Evolutionary conservation across 2,113 vertebrate species (phyloP).

Genomic region (Mobula hypostoma): DNA sequence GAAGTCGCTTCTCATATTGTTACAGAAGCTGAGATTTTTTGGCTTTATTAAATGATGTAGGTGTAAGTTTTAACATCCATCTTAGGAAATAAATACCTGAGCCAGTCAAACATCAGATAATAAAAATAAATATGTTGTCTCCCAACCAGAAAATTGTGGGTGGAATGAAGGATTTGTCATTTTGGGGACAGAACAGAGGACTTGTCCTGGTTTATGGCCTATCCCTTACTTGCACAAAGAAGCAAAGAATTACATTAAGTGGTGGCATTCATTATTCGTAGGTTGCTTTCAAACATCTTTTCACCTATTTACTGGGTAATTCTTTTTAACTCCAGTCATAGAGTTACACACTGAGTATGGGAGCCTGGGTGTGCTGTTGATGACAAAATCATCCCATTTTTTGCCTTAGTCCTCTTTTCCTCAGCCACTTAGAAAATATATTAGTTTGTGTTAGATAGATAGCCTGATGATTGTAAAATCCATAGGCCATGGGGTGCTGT

Average conservation of each 20-base stretch:
- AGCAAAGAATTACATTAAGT: not conserved
- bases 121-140: not conserved
- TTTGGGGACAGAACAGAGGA: not conserved
- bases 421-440: not conserved
- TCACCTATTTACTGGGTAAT: not conserved
- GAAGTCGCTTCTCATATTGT: not conserved
- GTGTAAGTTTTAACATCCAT: not conserved
- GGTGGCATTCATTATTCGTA: not conserved
- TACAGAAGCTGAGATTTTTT: not conserved
- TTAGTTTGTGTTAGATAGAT: not conserved
- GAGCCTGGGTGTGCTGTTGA: not conserved
- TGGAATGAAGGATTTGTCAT: not conserved
- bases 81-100: not conserved
- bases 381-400: not conserved
- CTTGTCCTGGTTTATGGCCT: not conserved
- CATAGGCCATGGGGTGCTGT: not conserved
- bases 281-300: not conserved
- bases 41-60: not conserved
- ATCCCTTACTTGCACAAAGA: not conserved
- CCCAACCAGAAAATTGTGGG: not conserved
- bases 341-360: not conserved
- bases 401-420: not conserved
- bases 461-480: not conserved
- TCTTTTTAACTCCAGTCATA: not conserved
- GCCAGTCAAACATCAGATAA: not conserved